These are phyloP conservation scores for Malthinus flaveolus DNA, from an alignment of 2,888 invertebrate species.

Conservation along the genomic window DNA sequence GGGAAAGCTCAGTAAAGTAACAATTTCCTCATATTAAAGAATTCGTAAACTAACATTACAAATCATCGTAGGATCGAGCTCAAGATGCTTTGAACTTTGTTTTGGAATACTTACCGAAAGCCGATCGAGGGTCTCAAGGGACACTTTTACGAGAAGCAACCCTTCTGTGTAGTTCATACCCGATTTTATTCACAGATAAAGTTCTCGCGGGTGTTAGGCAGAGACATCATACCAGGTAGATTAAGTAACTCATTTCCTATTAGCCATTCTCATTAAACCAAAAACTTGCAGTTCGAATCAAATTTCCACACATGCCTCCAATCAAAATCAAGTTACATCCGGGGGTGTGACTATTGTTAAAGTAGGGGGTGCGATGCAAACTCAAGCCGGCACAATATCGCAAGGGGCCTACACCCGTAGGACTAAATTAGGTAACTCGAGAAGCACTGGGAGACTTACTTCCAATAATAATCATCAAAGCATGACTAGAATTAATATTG, in stretches of 20 bases:
- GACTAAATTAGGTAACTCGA: slow-evolving; percentile 72
- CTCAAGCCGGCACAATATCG: slow-evolving; percentile 37
- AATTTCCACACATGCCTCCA: slow-evolving; percentile 34
- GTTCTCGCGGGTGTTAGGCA: slow-evolving; percentile 75
- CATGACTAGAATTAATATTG: slow-evolving; percentile 77
- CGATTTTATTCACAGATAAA: slow-evolving; percentile 78
- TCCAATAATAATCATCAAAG: slow-evolving; percentile 75
- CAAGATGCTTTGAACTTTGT: slow-evolving; percentile 83
- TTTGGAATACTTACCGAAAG: slow-evolving; percentile 70
- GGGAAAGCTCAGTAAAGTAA: slow-evolving; percentile 71
- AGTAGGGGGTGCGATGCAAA: slow-evolving; percentile 59
- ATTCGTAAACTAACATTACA: background rate
- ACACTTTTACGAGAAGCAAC: slow-evolving; percentile 80
- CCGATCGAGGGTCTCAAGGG: slow-evolving; percentile 74
- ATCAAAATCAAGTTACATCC: slow-evolving; percentile 63
- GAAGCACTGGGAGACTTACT: slow-evolving; percentile 73
- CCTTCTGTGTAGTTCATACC: slow-evolving; percentile 77
- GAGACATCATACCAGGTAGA: slow-evolving; percentile 58
- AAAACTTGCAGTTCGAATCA: slow-evolving; percentile 46
- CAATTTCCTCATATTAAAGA: slow-evolving; percentile 1
- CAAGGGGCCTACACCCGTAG: slow-evolving; percentile 60
- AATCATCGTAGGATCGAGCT: slow-evolving; percentile 67
- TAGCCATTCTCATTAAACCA: too few species aligned
- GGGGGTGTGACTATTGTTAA: slow-evolving; percentile 81
- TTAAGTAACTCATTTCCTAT: background rate